Evolutionary conservation across 2,113 vertebrate species (phyloP).

Genomic region (Poeciliopsis turrubarensis): DNA sequence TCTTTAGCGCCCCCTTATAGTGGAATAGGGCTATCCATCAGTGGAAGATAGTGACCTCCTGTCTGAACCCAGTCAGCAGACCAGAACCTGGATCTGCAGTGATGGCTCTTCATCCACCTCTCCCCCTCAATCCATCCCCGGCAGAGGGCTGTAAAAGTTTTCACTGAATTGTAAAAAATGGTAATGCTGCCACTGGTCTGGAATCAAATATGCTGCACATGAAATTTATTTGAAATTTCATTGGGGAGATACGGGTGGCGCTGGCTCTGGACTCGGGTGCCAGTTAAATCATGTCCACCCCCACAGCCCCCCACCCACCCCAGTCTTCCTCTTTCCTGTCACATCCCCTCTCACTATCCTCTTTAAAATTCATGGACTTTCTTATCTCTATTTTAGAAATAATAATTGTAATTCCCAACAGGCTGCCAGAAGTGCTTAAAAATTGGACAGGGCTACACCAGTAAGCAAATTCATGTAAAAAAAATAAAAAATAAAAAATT

Average conservation of each 20-base stretch:
- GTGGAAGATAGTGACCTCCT: conserved; percentile 8
- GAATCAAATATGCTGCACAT: conserved; percentile 69
- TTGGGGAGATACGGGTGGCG: conserved; percentile 57
- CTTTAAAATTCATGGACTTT: conserved; percentile 94
- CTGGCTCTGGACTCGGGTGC: conserved; percentile 33
- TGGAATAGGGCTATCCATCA: background rate
- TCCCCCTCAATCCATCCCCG: conserved; percentile 20
- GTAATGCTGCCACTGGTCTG: conserved; percentile 75
- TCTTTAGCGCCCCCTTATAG: too few species aligned
- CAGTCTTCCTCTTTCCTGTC: conserved; percentile 55
- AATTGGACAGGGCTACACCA: conserved; percentile 82
- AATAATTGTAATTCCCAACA: conserved; percentile 75
- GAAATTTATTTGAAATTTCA: conserved; percentile 80
- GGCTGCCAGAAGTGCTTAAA: conserved; percentile 80
- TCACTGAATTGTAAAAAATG: conserved; percentile 80
- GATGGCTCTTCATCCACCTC: conserved; percentile 76
- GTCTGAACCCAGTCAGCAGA: conserved; percentile 42
- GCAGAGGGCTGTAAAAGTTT: conserved; percentile 81
- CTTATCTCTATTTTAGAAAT: conserved; percentile 86
- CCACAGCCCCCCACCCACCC: conserved; percentile 11
- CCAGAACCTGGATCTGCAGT: conserved; percentile 45
- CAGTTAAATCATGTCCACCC: conserved; percentile 60
- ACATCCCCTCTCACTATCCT: conserved; percentile 70
- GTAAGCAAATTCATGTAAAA: conserved; percentile 70
- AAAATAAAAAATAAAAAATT: background rate